Percentiles rank a stretch among this genome's conserved stretches.
phyloP scores from a whole-genome alignment of 1,140 invertebrate species.

The Berghia stephanieae region DNA sequence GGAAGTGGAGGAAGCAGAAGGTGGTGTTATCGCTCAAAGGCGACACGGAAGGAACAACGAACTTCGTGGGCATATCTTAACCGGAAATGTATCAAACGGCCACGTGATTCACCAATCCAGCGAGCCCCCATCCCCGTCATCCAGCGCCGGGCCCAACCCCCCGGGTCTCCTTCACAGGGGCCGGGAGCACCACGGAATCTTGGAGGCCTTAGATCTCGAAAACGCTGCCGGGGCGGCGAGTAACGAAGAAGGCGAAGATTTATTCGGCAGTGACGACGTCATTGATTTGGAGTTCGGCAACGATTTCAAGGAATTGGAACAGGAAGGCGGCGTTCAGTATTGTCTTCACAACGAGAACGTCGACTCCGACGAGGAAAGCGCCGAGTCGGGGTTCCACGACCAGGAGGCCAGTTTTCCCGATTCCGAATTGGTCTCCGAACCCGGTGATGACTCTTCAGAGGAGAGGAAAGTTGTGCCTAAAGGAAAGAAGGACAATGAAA shows the following conservation, averaged over 20 bases:
- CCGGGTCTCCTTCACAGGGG: conserved; percentile 24
- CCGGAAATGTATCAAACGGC: too few relatives aligned
- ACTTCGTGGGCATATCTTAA: too few relatives aligned
- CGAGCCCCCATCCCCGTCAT: conserved; percentile 1
- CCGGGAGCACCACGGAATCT: conserved; percentile 22
- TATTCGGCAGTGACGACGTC: conserved; percentile 41
- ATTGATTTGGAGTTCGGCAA: conserved; percentile 62
- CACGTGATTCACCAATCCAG: too few relatives aligned
- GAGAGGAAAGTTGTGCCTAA: too few relatives aligned
- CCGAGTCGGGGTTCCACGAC: conserved; percentile 63
- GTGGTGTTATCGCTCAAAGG: too few relatives aligned
- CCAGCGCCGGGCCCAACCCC: background rate
- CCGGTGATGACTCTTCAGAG: too few relatives aligned
- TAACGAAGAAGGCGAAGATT: conserved; percentile 4
- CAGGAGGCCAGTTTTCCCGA: conserved; percentile 48
- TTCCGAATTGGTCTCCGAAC: too few relatives aligned
- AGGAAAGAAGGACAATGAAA: too few relatives aligned
- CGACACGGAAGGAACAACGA: too few relatives aligned
- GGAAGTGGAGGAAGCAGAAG: conserved; percentile 39
- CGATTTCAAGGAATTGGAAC: conserved; percentile 56
- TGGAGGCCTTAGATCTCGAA: conserved; percentile 11
- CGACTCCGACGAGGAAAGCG: conserved; percentile 62
- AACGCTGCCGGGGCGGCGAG: background rate
- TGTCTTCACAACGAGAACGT: conserved; percentile 42
- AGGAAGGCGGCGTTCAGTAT: conserved; percentile 54